Conservation (phyloP, 2,888 invertebrate genomes). For the Priocnemis perturbator region DNA sequence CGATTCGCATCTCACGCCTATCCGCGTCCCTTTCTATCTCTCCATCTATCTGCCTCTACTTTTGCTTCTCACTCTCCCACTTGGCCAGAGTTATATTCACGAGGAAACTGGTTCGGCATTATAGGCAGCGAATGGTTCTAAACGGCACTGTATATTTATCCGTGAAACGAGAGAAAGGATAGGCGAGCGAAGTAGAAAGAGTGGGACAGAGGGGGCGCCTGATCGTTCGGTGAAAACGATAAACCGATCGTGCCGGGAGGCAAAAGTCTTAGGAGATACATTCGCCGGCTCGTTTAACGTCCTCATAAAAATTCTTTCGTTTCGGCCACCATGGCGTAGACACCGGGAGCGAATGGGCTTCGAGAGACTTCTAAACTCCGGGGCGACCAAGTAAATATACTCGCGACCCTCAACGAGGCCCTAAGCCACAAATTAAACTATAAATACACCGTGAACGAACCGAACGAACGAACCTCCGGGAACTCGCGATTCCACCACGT, state of each 20-base stretch:
- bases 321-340: conserved; percentile 53
- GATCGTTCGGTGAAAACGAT: conserved; percentile 55
- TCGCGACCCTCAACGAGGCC: conserved; percentile 68
- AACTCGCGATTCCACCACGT: conserved; percentile 39
- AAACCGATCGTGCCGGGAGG: conserved; percentile 51
- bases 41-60: neutral
- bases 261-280: conserved; percentile 45
- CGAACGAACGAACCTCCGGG: conserved; percentile 45
- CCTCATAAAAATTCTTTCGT: conserved; percentile 68
- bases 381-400: conserved; percentile 69
- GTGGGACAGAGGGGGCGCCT: conserved; percentile 30
- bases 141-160: conserved; percentile 20
- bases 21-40: neutral
- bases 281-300: conserved; percentile 59
- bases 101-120: conserved; percentile 14
- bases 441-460: conserved; percentile 65
- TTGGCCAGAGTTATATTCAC: conserved; percentile 3
- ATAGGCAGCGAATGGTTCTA: conserved; percentile 13
- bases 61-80: no score
- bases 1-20: neutral
- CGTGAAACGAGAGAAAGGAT: neutral
- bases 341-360: conserved; percentile 49
- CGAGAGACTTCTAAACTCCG: conserved; percentile 55
- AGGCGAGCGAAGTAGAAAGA: neutral
- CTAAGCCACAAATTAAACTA: conserved; percentile 72